These are phyloP conservation scores for Eremophila alpestris DNA, from an alignment of 2,797 vertebrate species.

Conservation along the genomic window DNA sequence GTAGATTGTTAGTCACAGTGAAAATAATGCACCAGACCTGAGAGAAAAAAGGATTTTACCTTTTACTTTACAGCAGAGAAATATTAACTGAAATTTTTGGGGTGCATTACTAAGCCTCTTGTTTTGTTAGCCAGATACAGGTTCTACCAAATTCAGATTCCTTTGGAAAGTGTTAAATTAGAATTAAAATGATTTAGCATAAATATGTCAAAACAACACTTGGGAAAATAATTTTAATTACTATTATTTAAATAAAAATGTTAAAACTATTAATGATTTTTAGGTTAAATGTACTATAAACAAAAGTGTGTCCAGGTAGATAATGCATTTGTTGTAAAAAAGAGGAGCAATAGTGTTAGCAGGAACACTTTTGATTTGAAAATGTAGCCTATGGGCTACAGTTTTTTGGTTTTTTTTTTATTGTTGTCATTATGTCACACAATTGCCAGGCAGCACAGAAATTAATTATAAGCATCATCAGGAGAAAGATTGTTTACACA, in stretches of 20 bases:
- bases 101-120: fast-evolving
- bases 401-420: too few species aligned
- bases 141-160: neutral
- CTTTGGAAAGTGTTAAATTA: neutral
- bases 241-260: neutral
- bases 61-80: neutral
- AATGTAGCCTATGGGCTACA: neutral
- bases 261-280: neutral
- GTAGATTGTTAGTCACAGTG: neutral
- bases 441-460: neutral
- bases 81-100: neutral
- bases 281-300: neutral
- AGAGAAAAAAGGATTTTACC: neutral
- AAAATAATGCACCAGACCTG: neutral
- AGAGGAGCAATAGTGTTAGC: neutral
- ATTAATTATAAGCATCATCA: neutral
- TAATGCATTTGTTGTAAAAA: neutral
- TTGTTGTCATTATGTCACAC: too few species aligned
- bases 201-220: neutral
- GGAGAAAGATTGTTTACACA: neutral
- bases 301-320: neutral
- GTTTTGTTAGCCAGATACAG: neutral
- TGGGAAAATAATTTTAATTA: neutral
- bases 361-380: neutral
- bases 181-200: neutral